Percentiles rank a stretch among this genome's conserved stretches.
These are phyloP conservation scores for Pogonomyrmex californicus DNA, from an alignment of 1,140 invertebrate genomes.

Conservation along the genomic window DNA sequence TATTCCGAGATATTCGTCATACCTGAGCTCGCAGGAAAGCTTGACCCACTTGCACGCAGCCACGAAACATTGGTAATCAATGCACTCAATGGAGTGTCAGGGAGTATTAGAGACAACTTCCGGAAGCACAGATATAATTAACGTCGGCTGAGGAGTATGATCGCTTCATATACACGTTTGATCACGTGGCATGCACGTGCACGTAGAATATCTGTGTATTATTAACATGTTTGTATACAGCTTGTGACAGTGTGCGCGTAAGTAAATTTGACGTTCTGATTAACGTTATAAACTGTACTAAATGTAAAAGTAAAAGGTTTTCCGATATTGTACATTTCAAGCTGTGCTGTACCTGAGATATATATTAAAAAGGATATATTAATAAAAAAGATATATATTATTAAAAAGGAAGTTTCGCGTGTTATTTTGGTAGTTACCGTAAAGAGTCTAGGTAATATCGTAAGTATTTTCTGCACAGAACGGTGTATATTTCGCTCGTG, in stretches of 20 bases:
- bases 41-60: conserved; percentile 51
- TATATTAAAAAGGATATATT: background rate
- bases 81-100: conserved; percentile 54
- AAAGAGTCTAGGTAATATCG: conserved; percentile 6
- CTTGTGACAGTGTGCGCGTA: background rate
- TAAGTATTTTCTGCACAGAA: background rate
- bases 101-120: conserved; percentile 59
- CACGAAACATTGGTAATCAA: conserved; percentile 62
- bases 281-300: background rate
- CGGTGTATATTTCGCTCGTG: background rate
- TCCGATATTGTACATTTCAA: background rate
- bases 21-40: conserved; percentile 44
- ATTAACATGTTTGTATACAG: conserved; percentile 14
- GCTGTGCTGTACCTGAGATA: background rate
- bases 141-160: conserved; percentile 40
- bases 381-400: background rate
- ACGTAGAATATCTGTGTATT: background rate
- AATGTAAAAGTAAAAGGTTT: background rate
- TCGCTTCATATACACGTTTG: conserved; percentile 21
- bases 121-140: conserved; percentile 53
- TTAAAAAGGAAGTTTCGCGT: background rate
- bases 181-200: background rate
- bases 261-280: background rate
- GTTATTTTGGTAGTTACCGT: conserved; percentile 30
- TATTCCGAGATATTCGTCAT: conserved; percentile 32